phyloP scores from a whole-genome alignment of 2,797 vertebrate species.

The Fistularia commersonii region DNA sequence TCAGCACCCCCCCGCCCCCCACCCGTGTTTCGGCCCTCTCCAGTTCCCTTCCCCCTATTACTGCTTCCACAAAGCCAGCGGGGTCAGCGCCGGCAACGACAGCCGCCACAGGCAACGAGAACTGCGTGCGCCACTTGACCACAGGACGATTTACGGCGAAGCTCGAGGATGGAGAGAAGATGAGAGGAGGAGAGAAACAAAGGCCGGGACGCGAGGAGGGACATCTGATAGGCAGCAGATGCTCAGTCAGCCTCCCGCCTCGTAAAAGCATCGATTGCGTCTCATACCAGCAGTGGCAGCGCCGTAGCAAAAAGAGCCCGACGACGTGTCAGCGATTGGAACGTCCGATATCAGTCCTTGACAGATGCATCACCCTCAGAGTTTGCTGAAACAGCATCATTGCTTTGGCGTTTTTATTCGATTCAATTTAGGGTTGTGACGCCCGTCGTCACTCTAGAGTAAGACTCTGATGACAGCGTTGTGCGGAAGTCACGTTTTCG shows the following conservation, averaged over 20 bases:
- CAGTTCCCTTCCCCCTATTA: not conserved
- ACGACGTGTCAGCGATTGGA: too few species aligned
- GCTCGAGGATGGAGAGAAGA: slow-evolving; percentile 7
- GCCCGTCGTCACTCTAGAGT: too few species aligned
- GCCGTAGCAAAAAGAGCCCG: too few species aligned
- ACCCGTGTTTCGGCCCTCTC: not conserved
- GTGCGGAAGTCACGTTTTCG: too few species aligned
- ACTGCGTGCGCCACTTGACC: not conserved
- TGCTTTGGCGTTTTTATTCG: too few species aligned
- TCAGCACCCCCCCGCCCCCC: not conserved
- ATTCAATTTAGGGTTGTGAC: too few species aligned
- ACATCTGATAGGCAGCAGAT: slow-evolving; percentile 33
- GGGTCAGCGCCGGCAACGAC: slow-evolving; percentile 3
- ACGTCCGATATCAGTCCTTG: too few species aligned
- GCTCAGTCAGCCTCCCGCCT: slow-evolving; percentile 15
- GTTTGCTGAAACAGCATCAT: too few species aligned
- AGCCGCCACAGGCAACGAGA: not conserved
- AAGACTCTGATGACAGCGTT: too few species aligned
- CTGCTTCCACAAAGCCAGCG: slow-evolving; percentile 4
- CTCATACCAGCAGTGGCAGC: slow-evolving; percentile 7
- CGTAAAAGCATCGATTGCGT: slow-evolving; percentile 25
- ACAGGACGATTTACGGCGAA: not conserved
- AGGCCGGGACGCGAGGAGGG: not conserved
- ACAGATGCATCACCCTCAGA: too few species aligned
- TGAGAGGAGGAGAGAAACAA: slow-evolving; percentile 8